Base-by-base conservation (phyloP, 2,888 invertebrate genomes). In the Monochamus alternatus region DNA sequence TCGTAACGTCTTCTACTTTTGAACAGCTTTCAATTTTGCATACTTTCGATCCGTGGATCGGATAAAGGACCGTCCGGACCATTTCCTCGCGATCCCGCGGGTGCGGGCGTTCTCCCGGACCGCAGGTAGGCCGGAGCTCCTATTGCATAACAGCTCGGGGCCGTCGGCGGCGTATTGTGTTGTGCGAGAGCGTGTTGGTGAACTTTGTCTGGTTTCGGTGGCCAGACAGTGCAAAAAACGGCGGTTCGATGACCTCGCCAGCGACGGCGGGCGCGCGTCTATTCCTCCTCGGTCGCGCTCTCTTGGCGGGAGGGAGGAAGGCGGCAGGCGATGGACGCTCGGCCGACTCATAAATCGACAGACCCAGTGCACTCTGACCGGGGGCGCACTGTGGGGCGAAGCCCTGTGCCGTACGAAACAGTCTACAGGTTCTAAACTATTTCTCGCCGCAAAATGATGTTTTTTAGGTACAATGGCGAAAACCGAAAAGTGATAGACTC, bases 161-260 rank as follows among this genome's bases (percentile, higher is more conserved):
- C 55, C 55, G 55, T 55, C 55, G 14, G 55, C 55, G 55, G 7
- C n/a, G n/a, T 55, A n/a, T 55, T 55, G 55, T 55, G 73, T 60
- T 64, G 73, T 73, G 69, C 69, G 51, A 52, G 73, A 52, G 58
- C 72, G 74, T 51, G 72, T 77, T 77, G 75, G 75, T 78, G 80
- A 82, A 82, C 80, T 82, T 81, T 78, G 81, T 82, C 82, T 81
- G 80, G 75, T 77, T 80, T 78, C 69, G 73, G 55, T 55, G 55
- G 81, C 81, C 83, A 83, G 83, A 83, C 83, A 78, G 78, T 79
- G 81, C 82, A 81, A 82, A 82, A 82, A 83, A 82, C 80, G 74
- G 63, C 69, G 65, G 81, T 78, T 76, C 78, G 77, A 74, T 73
- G 81, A 81, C 76, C 69, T 75, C 74, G 73, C 47, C 75, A 70